These are phyloP conservation scores for Penelope pileata DNA, from an alignment of 2,113 vertebrate genomes.

Conservation along the genomic window DNA sequence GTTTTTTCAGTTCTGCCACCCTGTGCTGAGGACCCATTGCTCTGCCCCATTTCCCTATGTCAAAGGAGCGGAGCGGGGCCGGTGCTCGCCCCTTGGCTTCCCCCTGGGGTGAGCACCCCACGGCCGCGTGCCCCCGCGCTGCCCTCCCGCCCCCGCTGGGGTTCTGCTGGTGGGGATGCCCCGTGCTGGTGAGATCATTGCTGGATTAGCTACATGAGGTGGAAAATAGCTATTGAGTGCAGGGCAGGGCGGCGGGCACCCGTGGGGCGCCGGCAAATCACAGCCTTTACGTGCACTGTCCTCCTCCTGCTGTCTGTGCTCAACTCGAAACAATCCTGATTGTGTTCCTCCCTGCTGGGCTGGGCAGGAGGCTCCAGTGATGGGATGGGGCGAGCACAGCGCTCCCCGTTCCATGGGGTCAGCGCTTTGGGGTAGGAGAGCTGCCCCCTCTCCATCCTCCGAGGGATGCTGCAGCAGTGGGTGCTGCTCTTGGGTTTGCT, in stretches of 20 bases:
- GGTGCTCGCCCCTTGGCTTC: neutral
- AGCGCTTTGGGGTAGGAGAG: neutral
- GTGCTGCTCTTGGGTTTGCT: neutral
- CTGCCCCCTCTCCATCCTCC: fast-evolving
- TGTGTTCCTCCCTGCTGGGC: neutral
- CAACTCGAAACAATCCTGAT: neutral
- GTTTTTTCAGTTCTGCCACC: neutral
- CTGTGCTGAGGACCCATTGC: neutral
- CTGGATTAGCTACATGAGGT: neutral
- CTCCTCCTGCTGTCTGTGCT: neutral
- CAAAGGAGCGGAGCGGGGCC: neutral
- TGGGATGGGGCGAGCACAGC: neutral
- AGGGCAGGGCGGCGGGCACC: neutral
- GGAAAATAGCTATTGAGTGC: neutral
- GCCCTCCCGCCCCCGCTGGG: neutral
- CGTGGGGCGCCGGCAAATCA: neutral
- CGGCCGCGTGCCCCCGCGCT: neutral
- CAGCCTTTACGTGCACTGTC: neutral
- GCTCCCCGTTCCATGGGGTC: neutral
- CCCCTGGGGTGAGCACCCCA: neutral
- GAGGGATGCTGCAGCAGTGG: neutral
- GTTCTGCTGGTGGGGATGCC: neutral
- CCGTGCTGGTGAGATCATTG: neutral
- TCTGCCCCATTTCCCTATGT: neutral
- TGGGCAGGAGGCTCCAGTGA: neutral